Percentiles rank a stretch among this genome's conserved stretches.
phyloP scores from a whole-genome alignment of 2,888 invertebrate genomes.

The Orthosia gracilis region DNA sequence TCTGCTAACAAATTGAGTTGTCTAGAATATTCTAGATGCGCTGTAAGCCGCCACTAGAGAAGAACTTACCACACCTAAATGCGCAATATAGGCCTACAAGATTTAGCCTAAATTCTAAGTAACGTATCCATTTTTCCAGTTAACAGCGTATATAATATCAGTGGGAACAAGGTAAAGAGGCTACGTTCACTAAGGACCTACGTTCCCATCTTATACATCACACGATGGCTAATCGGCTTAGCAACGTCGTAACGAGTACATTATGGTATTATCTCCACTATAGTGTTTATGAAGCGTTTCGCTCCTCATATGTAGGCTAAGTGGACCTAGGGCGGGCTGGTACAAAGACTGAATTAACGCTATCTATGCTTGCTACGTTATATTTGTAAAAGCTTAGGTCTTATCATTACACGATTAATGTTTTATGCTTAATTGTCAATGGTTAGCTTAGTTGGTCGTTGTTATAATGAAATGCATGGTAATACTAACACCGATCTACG shows the following conservation, averaged over 20 bases:
- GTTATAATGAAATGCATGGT: background rate
- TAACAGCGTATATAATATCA: conserved; percentile 21
- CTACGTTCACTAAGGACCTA: conserved; percentile 5
- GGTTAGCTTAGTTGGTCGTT: background rate
- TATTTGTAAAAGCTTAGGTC: conserved; percentile 44
- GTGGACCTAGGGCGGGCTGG: conserved; percentile 44
- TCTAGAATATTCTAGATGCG: background rate
- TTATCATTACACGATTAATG: conserved; percentile 15
- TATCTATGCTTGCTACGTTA: conserved; percentile 27
- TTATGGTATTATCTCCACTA: conserved; percentile 48
- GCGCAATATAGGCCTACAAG: background rate
- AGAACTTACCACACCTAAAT: background rate
- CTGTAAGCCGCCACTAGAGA: background rate
- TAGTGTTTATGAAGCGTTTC: conserved; percentile 44
- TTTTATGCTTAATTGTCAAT: conserved; percentile 31
- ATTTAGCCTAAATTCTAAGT: background rate
- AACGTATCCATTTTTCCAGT: conserved; percentile 2
- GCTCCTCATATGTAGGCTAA: conserved; percentile 52
- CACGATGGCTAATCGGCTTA: conserved; percentile 45
- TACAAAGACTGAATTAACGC: conserved; percentile 45
- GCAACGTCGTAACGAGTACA: conserved; percentile 35
- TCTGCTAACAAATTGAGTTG: too few species aligned
- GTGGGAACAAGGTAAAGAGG: conserved; percentile 38
- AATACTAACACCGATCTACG: too few species aligned
- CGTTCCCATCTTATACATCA: conserved; percentile 24